Evolutionary conservation across 2,888 invertebrate genomes (phyloP).

Genomic region (Rutpela maculata): DNA sequence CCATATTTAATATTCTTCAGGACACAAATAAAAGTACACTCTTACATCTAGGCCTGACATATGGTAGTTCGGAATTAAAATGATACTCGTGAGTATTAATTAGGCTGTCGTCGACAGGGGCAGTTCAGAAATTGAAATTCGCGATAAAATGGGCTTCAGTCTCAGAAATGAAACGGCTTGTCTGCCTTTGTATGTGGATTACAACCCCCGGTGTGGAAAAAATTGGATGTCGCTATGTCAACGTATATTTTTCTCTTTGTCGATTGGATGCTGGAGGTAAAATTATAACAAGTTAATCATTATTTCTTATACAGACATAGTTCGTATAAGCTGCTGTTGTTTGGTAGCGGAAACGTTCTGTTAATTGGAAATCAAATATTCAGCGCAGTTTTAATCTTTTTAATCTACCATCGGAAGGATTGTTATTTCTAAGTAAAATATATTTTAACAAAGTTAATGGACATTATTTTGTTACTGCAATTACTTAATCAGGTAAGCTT

Average conservation of each 20-base stretch:
- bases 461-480: no score
- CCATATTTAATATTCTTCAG: no score
- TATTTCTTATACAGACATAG: slow-evolving; percentile 22
- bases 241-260: slow-evolving; percentile 42
- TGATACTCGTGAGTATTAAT: slow-evolving; percentile 62
- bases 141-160: slow-evolving; percentile 49
- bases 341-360: neutral
- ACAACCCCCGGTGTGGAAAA: slow-evolving; percentile 57
- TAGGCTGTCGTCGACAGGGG: slow-evolving; percentile 62
- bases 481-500: no score
- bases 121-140: slow-evolving; percentile 57
- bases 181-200: slow-evolving; percentile 53
- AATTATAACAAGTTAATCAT: slow-evolving; percentile 22
- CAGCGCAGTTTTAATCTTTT: no score
- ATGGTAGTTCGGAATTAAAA: slow-evolving; percentile 56
- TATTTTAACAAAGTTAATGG: no score
- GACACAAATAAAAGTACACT: neutral
- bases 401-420: no score
- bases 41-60: slow-evolving; percentile 15
- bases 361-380: no score
- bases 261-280: slow-evolving; percentile 15
- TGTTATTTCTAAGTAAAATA: no score
- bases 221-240: slow-evolving; percentile 54
- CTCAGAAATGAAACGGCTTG: slow-evolving; percentile 45
- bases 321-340: neutral